Evolutionary conservation across 2,113 vertebrate species (phyloP).

Genomic region (Chloebia gouldiae): DNA sequence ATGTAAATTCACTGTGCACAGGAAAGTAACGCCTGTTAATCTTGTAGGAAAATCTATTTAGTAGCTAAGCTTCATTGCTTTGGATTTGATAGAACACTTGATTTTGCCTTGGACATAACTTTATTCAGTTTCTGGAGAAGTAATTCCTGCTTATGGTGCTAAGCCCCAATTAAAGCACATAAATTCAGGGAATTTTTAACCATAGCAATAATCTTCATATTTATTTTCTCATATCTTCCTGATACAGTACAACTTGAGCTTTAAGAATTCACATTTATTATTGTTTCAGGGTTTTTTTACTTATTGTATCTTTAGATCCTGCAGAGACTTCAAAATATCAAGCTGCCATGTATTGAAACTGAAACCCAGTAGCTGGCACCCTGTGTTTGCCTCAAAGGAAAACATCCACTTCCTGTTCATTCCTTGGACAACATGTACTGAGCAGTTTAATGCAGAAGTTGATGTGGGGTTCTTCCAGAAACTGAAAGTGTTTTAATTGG

Average conservation of each 20-base stretch:
- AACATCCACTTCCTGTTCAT: background rate
- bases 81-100: background rate
- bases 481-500: background rate
- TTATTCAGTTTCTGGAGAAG: background rate
- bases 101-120: background rate
- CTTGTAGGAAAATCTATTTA: background rate
- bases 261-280: background rate
- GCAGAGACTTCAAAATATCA: background rate
- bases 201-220: background rate
- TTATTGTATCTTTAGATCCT: background rate
- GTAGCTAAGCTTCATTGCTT: background rate
- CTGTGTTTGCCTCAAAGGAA: background rate
- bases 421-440: background rate
- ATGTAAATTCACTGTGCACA: background rate
- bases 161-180: background rate
- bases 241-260: background rate
- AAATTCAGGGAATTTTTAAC: background rate
- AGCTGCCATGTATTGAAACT: background rate
- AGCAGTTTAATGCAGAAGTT: background rate
- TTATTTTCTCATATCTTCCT: background rate
- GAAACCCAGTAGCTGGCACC: background rate
- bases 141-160: background rate
- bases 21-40: background rate
- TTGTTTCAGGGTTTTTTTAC: accelerated
- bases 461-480: background rate